Evolutionary conservation across 2,113 vertebrate genomes (phyloP), one percentile per base, ranked within the genome.

Genomic region (Myocastor coypus): DNA sequence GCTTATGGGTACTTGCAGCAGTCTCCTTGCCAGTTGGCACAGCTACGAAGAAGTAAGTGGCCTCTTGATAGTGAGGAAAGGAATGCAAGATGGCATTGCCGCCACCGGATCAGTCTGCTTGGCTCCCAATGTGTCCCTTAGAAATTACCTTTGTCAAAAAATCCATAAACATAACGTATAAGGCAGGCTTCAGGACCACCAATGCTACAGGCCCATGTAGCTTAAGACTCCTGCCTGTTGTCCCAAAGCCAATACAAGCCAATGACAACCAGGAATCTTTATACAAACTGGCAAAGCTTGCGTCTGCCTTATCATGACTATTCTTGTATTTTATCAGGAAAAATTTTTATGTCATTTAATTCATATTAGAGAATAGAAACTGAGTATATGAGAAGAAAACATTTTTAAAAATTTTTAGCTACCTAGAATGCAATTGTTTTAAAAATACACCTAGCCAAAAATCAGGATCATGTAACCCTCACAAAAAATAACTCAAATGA

Each of bases 21-120:
- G 64, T 93, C 84, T 86, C 91, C 78, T 95, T 95, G 86, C 90
- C 97, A 97, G 52, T 89, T 97, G 84, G 73, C 96, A 78, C 50
- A 83, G 46, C 93, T 86, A 87, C 94, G 94, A 97, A 97, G 89
- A 96, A 97, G 92, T 34, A 95, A 97, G 92, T 94, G 71, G 94
- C 92, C 63, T 89, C 96, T 96, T 69, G 95, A 94, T 66, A 32
- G 0, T 66, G 93, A 97, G 52, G 24, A 73, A 97, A 89, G 68
- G 91, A 97, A 96, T 87, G 52, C 46, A 94, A 92, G 28, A 78
- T 88, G 59, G 80, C 91, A 92, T 97, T 95, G 96, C 94, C 77
- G 96, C 93, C 61, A 24, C 87, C 85, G 93, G 97, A 96, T 96
- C 90, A 97, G 82, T 80, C 95, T 87, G 89, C 86, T 55, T 95